Conservation (phyloP, 2,113 vertebrate genomes). For the Ictalurus punctatus region DNA sequence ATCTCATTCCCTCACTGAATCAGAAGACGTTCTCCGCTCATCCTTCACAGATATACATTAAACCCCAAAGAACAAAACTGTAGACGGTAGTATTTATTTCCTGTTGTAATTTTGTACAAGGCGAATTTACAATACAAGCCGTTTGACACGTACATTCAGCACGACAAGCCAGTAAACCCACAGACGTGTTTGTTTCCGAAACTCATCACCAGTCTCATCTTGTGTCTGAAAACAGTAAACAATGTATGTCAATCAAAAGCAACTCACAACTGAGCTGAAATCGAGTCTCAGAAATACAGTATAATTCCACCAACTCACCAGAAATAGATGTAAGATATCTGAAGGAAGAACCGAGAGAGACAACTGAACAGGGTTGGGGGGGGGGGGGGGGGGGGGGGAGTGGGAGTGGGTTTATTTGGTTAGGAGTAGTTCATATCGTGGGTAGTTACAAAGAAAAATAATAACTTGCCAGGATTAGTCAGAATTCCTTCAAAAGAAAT, state of each 20-base stretch:
- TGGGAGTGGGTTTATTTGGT: background rate
- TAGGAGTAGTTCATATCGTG: background rate
- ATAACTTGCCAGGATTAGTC: background rate
- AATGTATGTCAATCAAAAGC: background rate
- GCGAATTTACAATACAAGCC: too few relatives aligned
- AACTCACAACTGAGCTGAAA: background rate
- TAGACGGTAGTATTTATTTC: background rate
- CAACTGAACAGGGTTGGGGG: background rate
- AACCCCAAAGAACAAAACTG: background rate
- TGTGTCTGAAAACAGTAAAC: background rate
- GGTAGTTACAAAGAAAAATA: background rate
- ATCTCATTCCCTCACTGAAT: background rate
- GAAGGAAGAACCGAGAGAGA: background rate
- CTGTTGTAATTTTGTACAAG: background rate
- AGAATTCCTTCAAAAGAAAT: background rate
- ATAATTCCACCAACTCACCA: background rate
- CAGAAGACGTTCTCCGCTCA: background rate
- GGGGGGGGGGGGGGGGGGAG: too few relatives aligned
- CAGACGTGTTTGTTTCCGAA: background rate
- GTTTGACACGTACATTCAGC: background rate
- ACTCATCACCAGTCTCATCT: background rate
- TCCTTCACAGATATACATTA: background rate
- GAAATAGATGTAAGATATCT: background rate
- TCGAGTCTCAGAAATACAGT: background rate
- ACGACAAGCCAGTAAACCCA: background rate